Conservation (phyloP, 2,888 invertebrate genomes). For the Amblyjoppa proteus region DNA sequence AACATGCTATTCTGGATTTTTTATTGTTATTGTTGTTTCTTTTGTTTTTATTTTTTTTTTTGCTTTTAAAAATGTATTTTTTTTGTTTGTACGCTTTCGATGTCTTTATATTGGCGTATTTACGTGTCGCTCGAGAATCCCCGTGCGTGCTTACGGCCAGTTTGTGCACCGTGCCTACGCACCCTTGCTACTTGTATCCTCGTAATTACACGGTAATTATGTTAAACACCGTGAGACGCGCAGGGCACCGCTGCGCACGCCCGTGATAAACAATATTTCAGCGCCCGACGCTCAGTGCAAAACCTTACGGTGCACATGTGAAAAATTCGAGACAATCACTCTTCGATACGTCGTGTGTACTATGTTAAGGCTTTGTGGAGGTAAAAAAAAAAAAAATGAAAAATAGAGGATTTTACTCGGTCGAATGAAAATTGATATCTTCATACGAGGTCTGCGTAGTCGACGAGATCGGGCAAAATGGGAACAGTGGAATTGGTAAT, state of each 20-base stretch:
- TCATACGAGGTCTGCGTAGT: too few relatives aligned
- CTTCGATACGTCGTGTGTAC: not conserved
- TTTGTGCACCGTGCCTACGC: conserved; percentile 16
- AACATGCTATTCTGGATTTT: not conserved
- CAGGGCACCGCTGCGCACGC: conserved; percentile 14
- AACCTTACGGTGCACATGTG: conserved; percentile 17
- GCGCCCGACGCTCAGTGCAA: conserved; percentile 55
- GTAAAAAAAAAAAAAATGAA: conserved; percentile 4
- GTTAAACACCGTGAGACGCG: conserved; percentile 64
- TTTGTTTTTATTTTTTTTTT: not conserved
- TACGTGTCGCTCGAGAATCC: conserved; percentile 19
- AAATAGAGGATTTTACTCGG: too few relatives aligned
- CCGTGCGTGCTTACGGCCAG: not conserved
- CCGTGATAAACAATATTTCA: conserved; percentile 63
- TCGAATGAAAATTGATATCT: too few relatives aligned
- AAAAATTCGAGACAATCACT: not conserved
- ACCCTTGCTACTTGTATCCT: conserved; percentile 15
- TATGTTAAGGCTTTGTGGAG: not conserved
- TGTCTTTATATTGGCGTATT: conserved; percentile 36
- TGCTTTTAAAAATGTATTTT: not conserved
- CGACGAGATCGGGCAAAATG: too few relatives aligned
- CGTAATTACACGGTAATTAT: conserved; percentile 65
- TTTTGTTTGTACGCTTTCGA: conserved; percentile 19
- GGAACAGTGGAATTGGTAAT: too few relatives aligned
- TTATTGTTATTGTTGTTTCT: not conserved